These are phyloP conservation scores for Triops cancriformis DNA, from an alignment of 1,140 invertebrate genomes.

Conservation along the genomic window DNA sequence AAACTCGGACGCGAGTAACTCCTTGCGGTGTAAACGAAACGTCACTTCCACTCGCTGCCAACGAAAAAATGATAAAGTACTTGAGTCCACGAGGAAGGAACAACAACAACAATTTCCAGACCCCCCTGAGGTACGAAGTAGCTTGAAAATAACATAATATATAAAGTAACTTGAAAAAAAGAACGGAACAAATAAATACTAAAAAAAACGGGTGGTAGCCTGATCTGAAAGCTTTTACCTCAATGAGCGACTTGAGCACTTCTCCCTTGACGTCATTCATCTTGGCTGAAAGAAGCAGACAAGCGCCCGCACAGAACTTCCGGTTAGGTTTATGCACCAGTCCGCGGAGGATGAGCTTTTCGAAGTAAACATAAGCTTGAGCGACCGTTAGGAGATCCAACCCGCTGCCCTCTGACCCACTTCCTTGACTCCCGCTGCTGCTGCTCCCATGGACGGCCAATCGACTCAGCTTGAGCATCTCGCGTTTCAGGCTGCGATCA, in stretches of 20 bases:
- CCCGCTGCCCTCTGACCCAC: slow-evolving; percentile 52
- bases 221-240: slow-evolving; percentile 48
- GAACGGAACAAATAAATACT: slow-evolving; percentile 18
- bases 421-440: neutral
- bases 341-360: slow-evolving; percentile 85
- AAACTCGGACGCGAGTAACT: slow-evolving; percentile 84
- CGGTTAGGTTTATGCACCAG: slow-evolving; percentile 91
- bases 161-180: neutral
- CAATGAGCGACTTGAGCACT: slow-evolving; percentile 70
- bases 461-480: slow-evolving; percentile 75
- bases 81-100: slow-evolving; percentile 22
- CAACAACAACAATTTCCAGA: slow-evolving; percentile 21
- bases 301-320: slow-evolving; percentile 89
- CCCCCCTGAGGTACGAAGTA: slow-evolving; percentile 24
- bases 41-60: slow-evolving; percentile 74
- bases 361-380: slow-evolving; percentile 95
- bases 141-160: slow-evolving; percentile 23
- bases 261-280: slow-evolving; percentile 93
- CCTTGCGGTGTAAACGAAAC: slow-evolving; percentile 83
- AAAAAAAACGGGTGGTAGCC: slow-evolving; percentile 15
- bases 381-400: slow-evolving; percentile 85
- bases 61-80: slow-evolving; percentile 25
- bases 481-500: slow-evolving; percentile 72
- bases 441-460: neutral
- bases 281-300: slow-evolving; percentile 86